Percentiles rank a stretch among this genome's conserved stretches.
Evolutionary conservation across 2,888 invertebrate genomes (phyloP).

Genomic region (Byasa hedistus): DNA sequence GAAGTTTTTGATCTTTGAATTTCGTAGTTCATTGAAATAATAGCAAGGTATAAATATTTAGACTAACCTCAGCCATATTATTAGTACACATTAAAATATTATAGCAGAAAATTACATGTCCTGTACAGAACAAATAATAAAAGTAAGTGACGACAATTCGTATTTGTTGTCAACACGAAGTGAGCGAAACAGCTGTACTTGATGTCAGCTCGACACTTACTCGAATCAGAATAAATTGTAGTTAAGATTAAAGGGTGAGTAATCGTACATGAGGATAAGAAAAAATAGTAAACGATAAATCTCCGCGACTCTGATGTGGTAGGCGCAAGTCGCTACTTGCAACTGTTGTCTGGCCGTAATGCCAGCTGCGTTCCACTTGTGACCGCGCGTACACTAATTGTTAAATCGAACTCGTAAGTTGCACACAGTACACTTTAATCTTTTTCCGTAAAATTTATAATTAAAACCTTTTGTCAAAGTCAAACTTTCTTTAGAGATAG

Average conservation of each 20-base stretch:
- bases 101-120: background rate
- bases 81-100: background rate
- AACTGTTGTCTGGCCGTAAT: slow-evolving; percentile 76
- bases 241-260: slow-evolving; percentile 37
- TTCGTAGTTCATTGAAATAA: background rate
- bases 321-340: slow-evolving; percentile 65
- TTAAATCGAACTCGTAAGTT: slow-evolving; percentile 45
- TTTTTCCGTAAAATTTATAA: slow-evolving; percentile 47
- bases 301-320: slow-evolving; percentile 48
- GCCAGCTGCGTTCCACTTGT: slow-evolving; percentile 75
- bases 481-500: slow-evolving; percentile 54
- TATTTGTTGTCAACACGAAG: slow-evolving; percentile 27
- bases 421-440: slow-evolving; percentile 33
- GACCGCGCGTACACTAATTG: slow-evolving; percentile 34
- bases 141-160: slow-evolving; percentile 2
- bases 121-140: background rate
- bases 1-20: background rate
- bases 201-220: slow-evolving; percentile 36
- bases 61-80: background rate
- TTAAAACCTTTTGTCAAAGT: slow-evolving; percentile 35
- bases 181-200: slow-evolving; percentile 37
- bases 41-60: background rate
- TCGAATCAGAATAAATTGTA: slow-evolving; percentile 37
- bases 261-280: slow-evolving; percentile 40
- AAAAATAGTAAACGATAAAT: slow-evolving; percentile 65